Conservation (phyloP, 1,140 invertebrate genomes). For the Pantala flavescens region DNA sequence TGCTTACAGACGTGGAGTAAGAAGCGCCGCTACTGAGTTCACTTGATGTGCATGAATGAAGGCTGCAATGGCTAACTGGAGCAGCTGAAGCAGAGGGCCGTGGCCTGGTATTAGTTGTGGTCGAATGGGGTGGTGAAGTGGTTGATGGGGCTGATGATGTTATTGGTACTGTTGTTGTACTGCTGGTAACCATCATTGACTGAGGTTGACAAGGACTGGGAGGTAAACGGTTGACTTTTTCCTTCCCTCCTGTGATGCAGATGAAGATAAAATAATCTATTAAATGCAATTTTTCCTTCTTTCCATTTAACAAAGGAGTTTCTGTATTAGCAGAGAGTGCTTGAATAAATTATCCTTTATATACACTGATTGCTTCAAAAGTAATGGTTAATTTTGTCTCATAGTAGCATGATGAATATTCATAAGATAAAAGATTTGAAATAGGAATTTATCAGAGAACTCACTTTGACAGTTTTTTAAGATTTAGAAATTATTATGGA, state of each 20-base stretch:
- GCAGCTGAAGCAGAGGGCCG: slow-evolving; percentile 11
- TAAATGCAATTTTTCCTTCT: neutral
- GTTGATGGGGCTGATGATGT: neutral
- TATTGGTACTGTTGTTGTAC: neutral
- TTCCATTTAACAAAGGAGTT: no score
- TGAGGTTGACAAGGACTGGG: neutral
- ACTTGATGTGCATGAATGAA: slow-evolving; percentile 68
- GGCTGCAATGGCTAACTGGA: slow-evolving; percentile 57
- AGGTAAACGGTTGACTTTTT: slow-evolving; percentile 11
- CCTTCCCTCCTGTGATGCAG: neutral
- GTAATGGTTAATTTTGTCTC: no score
- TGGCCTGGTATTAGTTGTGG: neutral
- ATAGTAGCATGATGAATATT: no score
- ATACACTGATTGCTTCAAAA: no score
- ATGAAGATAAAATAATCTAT: neutral
- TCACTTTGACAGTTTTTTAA: no score
- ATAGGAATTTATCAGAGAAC: no score
- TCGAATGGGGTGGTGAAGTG: neutral
- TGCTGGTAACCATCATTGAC: neutral
- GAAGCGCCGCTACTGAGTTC: slow-evolving; percentile 52
- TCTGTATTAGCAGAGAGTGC: no score
- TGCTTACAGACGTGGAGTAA: slow-evolving; percentile 71
- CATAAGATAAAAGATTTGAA: no score
- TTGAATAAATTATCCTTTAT: no score
- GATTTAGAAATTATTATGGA: no score